Evolutionary conservation across 1,140 invertebrate species (phyloP).

Genomic region (Diuraphis noxia): DNA sequence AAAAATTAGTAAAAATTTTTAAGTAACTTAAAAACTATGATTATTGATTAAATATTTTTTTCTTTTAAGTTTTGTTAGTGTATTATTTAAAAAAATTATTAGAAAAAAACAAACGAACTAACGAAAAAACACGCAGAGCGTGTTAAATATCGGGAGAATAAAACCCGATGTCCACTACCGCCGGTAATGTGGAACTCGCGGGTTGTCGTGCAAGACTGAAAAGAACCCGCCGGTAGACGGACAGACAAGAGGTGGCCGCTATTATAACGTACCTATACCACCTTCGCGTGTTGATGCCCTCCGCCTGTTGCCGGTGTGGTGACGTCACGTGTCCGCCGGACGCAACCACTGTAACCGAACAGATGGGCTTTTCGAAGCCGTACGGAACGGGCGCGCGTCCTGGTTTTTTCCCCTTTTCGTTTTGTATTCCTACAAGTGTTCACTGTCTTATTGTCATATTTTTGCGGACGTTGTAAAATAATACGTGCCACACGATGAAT

Average conservation of each 20-base stretch:
- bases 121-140: neutral
- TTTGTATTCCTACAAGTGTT: neutral
- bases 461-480: neutral
- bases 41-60: constrained; percentile 20
- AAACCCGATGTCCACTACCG: constrained; percentile 39
- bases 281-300: constrained; percentile 53
- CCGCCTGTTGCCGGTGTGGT: constrained; percentile 35
- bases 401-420: neutral
- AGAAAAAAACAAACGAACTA: neutral
- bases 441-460: neutral
- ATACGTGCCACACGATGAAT: neutral
- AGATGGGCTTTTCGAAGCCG: constrained; percentile 42
- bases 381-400: neutral
- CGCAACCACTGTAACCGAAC: constrained; percentile 45
- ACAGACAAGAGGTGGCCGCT: constrained; percentile 22
- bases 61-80: constrained; percentile 11
- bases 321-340: constrained; percentile 51
- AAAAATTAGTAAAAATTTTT: neutral
- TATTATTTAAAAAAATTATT: constrained; percentile 8
- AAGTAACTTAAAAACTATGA: neutral
- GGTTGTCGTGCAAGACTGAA: constrained; percentile 53
- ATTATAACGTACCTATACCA: constrained; percentile 33
- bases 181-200: constrained; percentile 51
- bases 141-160: neutral
- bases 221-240: constrained; percentile 34